Evolutionary conservation across 2,888 invertebrate genomes (phyloP).

Genomic region (Rhagonycha fulva): DNA sequence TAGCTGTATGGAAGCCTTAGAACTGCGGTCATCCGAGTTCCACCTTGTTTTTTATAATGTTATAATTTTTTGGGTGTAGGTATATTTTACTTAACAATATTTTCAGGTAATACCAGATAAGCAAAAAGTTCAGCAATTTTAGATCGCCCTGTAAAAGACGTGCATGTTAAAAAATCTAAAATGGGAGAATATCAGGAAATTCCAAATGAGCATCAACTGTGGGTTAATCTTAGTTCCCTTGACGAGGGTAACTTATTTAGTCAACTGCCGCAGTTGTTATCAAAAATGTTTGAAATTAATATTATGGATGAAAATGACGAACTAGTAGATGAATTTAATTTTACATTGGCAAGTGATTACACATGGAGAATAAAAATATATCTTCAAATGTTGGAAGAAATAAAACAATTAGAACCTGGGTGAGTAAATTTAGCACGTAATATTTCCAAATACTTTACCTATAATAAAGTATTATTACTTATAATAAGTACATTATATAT

Average conservation of each 20-base stretch:
- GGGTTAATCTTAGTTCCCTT: conserved; percentile 62
- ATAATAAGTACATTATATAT: too few relatives aligned
- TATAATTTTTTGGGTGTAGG: background rate
- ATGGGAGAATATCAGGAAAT: conserved; percentile 37
- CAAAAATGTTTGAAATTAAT: conserved; percentile 61
- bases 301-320: conserved; percentile 32
- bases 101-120: background rate
- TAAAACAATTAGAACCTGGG: conserved; percentile 58
- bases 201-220: conserved; percentile 49
- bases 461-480: too few relatives aligned
- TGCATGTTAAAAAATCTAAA: conserved; percentile 7
- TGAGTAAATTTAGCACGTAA: conserved; percentile 31
- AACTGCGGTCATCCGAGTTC: too few relatives aligned
- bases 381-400: conserved; percentile 68
- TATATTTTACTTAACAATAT: background rate
- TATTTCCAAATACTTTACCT: too few relatives aligned
- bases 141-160: conserved; percentile 15
- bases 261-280: conserved; percentile 68
- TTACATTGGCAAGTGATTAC: conserved; percentile 71
- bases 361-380: conserved; percentile 72
- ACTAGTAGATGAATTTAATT: conserved; percentile 47
- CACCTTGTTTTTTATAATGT: background rate
- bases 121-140: background rate
- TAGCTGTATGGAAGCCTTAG: too few relatives aligned
- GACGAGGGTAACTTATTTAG: conserved; percentile 66